These are phyloP conservation scores for Myrmecobius fasciatus DNA, from an alignment of 2,113 vertebrate species.

Conservation along the genomic window DNA sequence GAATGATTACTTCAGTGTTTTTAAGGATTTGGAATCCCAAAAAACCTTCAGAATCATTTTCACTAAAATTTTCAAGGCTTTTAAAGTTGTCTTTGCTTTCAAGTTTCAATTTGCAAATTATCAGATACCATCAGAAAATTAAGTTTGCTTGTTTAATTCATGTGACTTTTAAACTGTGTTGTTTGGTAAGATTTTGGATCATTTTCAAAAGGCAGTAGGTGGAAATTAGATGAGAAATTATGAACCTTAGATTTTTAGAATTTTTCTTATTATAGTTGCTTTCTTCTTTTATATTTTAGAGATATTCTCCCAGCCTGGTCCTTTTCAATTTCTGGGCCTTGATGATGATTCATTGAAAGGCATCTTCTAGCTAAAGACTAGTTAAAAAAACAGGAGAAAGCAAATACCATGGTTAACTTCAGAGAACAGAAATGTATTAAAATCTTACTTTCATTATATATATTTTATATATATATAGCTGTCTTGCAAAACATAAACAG, in stretches of 20 bases:
- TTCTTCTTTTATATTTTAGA: neutral
- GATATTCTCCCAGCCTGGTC: slow-evolving; percentile 20
- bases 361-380: neutral
- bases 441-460: neutral
- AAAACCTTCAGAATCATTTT: slow-evolving; percentile 16
- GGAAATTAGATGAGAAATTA: neutral
- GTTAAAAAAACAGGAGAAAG: slow-evolving; percentile 2
- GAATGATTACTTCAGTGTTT: slow-evolving; percentile 34
- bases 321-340: neutral
- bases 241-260: neutral
- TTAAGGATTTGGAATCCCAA: slow-evolving; percentile 36
- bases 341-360: neutral
- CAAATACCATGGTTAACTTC: slow-evolving; percentile 12
- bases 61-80: neutral
- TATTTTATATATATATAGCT: slow-evolving; percentile 51
- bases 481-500: slow-evolving; percentile 53
- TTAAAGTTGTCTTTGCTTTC: slow-evolving; percentile 25
- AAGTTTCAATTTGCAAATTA: neutral
- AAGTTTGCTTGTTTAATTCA: slow-evolving; percentile 54
- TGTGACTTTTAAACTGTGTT: slow-evolving; percentile 4
- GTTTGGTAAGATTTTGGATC: slow-evolving; percentile 36
- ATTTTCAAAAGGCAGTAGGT: slow-evolving; percentile 13
- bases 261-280: slow-evolving; percentile 2
- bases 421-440: slow-evolving; percentile 31
- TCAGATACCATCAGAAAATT: slow-evolving; percentile 1